Evolutionary conservation across 2,797 vertebrate genomes (phyloP).

Genomic region (Schizopygopsis pylzovi): DNA sequence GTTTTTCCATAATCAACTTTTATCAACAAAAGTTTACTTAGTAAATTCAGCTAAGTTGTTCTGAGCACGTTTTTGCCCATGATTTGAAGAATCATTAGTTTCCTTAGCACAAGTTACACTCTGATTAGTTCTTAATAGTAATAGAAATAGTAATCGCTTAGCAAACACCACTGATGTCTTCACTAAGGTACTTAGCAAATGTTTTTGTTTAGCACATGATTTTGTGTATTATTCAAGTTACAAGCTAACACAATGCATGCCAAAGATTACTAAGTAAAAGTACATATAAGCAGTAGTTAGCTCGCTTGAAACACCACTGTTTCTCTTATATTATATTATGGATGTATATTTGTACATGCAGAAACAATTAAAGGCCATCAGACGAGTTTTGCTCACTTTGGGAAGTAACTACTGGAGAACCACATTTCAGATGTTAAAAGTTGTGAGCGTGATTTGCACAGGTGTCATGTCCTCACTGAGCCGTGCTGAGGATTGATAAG

Average conservation of each 20-base stretch:
- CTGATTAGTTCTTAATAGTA: no score
- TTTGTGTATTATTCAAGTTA: neutral
- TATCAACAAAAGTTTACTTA: neutral
- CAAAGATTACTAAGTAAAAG: neutral
- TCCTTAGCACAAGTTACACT: neutral
- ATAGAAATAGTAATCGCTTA: no score
- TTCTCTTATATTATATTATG: neutral
- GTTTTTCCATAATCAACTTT: no score
- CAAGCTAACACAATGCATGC: neutral
- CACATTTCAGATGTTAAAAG: slow-evolving; percentile 52
- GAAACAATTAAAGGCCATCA: neutral
- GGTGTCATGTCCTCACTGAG: slow-evolving; percentile 62
- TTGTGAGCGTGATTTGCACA: slow-evolving; percentile 64
- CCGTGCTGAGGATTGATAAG: slow-evolving; percentile 73
- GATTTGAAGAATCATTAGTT: neutral
- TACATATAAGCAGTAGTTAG: neutral
- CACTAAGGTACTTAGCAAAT: no score
- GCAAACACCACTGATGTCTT: no score
- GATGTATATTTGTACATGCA: neutral
- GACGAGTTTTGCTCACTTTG: slow-evolving; percentile 20
- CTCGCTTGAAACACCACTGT: neutral
- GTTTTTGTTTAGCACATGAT: neutral
- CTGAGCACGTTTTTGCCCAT: neutral
- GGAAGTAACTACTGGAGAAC: slow-evolving; percentile 22
- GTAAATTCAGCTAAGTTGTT: neutral